These are phyloP conservation scores for Ataeniobius toweri DNA, from an alignment of 2,797 vertebrate species.

Conservation along the genomic window DNA sequence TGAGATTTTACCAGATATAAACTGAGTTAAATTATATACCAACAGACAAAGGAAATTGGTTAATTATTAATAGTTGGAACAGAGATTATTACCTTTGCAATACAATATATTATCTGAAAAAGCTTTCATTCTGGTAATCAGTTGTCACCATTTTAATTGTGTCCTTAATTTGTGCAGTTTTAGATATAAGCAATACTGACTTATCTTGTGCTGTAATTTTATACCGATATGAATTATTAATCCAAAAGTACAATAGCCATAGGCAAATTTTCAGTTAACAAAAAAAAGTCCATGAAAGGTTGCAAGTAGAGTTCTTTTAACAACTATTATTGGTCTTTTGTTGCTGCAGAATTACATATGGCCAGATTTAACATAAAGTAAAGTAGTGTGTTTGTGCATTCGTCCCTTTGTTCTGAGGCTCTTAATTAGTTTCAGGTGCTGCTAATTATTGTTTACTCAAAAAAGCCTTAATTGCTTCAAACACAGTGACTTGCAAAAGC, in stretches of 20 bases:
- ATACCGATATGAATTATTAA: background rate
- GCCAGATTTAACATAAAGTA: background rate
- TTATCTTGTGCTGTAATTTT: background rate
- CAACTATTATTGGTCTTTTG: background rate
- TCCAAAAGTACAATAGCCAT: background rate
- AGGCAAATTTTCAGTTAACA: background rate
- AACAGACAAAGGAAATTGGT: slow-evolving; percentile 4
- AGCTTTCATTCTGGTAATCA: background rate
- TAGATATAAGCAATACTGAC: background rate
- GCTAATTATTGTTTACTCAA: background rate
- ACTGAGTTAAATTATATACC: slow-evolving; percentile 12
- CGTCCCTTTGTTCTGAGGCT: background rate
- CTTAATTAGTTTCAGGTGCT: background rate
- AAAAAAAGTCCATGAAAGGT: background rate
- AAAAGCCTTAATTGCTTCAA: background rate
- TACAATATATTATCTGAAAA: slow-evolving; percentile 10
- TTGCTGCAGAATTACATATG: background rate
- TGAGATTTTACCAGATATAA: slow-evolving; percentile 11
- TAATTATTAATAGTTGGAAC: background rate
- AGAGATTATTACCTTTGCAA: slow-evolving; percentile 16
- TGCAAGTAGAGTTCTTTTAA: no score
- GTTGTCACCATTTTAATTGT: background rate
- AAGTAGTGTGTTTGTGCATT: background rate
- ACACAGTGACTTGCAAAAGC: background rate
- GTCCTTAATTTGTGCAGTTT: slow-evolving; percentile 14